A percentile compares a stretch with the other conserved stretches of the same genome.
Evolutionary conservation across 2,797 vertebrate species (phyloP).

Genomic region (Syncerus caffer): DNA sequence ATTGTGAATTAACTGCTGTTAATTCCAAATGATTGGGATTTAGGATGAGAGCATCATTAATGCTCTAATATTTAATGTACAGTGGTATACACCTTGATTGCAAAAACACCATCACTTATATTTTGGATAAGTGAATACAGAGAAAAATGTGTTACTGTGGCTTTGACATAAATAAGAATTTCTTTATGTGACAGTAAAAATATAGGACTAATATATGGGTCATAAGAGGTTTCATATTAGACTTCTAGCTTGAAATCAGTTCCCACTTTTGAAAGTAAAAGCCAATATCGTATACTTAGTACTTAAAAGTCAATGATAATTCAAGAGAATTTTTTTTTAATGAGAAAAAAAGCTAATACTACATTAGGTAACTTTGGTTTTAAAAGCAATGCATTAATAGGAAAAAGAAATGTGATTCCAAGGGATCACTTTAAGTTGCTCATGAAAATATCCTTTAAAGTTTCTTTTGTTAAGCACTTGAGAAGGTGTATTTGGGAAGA

Average conservation of each 20-base stretch:
- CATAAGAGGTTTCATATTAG: not conserved
- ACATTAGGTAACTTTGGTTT: not conserved
- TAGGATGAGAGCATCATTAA: not conserved
- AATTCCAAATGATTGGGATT: not conserved
- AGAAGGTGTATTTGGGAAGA: not conserved
- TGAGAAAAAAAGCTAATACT: not conserved
- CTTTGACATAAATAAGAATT: not conserved
- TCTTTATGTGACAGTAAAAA: not conserved
- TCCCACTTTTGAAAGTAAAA: slow-evolving; percentile 25
- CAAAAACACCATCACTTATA: not conserved
- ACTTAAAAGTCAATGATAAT: not conserved
- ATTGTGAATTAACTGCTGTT: not conserved
- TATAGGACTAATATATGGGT: not conserved
- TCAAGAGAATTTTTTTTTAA: not conserved
- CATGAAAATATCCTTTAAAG: not conserved
- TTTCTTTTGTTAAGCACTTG: not conserved
- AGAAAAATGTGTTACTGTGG: not conserved
- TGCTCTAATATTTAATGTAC: not conserved
- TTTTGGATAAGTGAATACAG: not conserved
- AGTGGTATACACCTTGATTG: not conserved
- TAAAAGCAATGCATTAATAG: not conserved
- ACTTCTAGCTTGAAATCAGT: slow-evolving; percentile 26
- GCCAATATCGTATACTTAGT: not conserved
- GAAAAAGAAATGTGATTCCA: not conserved
- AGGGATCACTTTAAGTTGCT: not conserved